Evolutionary conservation across 2,888 invertebrate genomes (phyloP), one percentile per base, ranked within the genome.

Genomic region (Lacanobia wlatinum): DNA sequence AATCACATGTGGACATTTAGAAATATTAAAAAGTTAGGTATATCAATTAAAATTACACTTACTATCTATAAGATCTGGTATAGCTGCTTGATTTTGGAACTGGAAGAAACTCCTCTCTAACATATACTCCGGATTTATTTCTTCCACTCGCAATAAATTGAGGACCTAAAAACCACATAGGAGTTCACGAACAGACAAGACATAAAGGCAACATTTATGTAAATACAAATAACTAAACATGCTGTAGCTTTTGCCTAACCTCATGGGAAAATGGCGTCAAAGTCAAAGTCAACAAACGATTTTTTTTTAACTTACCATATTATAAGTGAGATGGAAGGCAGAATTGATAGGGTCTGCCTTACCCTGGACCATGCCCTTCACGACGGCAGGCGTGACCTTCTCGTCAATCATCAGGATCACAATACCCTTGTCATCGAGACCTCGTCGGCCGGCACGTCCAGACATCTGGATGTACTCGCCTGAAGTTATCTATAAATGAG

Each of bases 391-490:
- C 38, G 98, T 98, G 81, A 99, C 98, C 94, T 99, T 98, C 94
- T 99, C 99, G 92, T 99, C 99, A 23, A 99, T 98, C 99, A 99
- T 99, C 59, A 99, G 96, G 84, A 99, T 99, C 10, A 99, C 99
- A 72, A 99, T 99, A 82, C 98, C 98, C 93, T 99, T 98, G 93
- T 99, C 99, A 92, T 99, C 99, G 61, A 99, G 96, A 72, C 99
- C 99, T 92, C 99, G 97, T 70, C 99, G 97, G 3, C 99, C 99
- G 0, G 99, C 99, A 81, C 99, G 97, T 0, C 99, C 99, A 16
- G 99, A 99, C 99, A 99, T 99, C 94, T 99, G 99, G 84, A 99
- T 99, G 91, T 99, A 99, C 94, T 99, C 99, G 10, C 99, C 99
- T 0, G 99, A 99, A 0, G 99, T 98, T 73, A 99, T 97, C 97